Percentiles rank a stretch among this genome's conserved stretches.
These are phyloP conservation scores for Monochamus alternatus DNA, from an alignment of 2,888 invertebrate species.

Conservation along the genomic window DNA sequence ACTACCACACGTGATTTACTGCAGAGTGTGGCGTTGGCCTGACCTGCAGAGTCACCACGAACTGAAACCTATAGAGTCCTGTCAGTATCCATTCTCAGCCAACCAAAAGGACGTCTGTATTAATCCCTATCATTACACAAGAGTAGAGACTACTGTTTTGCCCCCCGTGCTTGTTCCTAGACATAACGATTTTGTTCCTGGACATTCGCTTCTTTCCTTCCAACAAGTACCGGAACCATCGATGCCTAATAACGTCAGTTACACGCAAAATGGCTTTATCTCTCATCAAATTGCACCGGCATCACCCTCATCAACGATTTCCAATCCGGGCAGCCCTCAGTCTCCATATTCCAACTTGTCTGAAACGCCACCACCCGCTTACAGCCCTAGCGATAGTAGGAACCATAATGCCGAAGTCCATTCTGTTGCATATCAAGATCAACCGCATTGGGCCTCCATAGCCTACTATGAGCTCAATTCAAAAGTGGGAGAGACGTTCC, in stretches of 20 bases:
- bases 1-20: conserved; percentile 98
- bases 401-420: conserved; percentile 82
- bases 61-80: conserved; percentile 92
- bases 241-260: conserved; percentile 95
- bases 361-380: conserved; percentile 92
- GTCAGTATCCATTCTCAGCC: conserved; percentile 90
- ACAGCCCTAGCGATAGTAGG: conserved; percentile 84
- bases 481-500: conserved; percentile 95
- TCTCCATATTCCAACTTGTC: conserved; percentile 74
- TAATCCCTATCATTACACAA: conserved; percentile 98
- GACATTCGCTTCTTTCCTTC: conserved; percentile 86
- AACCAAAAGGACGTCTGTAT: conserved; percentile 97
- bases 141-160: conserved; percentile 95
- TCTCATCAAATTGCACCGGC: conserved; percentile 69
- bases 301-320: neutral
- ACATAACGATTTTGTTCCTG: conserved; percentile 94
- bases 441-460: conserved; percentile 96
- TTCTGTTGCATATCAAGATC: conserved; percentile 91
- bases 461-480: conserved; percentile 98
- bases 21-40: conserved; percentile 99
- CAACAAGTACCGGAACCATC: conserved; percentile 86
- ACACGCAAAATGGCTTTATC: conserved; percentile 85
- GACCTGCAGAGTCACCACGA: conserved; percentile 98
- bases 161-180: conserved; percentile 98
- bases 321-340: conserved; percentile 29